phyloP scores from a whole-genome alignment of 2,113 vertebrate genomes.

The Odocoileus virginianus region DNA sequence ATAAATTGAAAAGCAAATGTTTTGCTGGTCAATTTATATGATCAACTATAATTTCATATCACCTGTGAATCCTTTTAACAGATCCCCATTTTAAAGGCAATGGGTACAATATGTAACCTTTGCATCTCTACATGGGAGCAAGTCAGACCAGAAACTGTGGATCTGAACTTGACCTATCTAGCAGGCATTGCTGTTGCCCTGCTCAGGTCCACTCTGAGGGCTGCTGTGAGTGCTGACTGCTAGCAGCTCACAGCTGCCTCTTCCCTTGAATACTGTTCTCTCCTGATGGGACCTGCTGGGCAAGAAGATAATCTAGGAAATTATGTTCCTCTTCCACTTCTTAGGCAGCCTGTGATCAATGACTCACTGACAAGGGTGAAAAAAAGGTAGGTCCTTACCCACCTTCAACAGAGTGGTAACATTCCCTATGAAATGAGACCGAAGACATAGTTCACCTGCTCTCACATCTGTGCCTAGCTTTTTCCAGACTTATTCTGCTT shows the following conservation, averaged over 20 bases:
- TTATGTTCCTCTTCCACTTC: background rate
- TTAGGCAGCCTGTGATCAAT: background rate
- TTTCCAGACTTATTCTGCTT: background rate
- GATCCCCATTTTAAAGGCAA: background rate
- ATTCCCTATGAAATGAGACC: background rate
- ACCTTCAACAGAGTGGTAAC: background rate
- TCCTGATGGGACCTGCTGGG: background rate
- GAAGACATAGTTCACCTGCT: background rate
- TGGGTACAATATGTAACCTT: background rate
- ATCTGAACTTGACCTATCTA: background rate
- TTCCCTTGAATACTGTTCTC: background rate
- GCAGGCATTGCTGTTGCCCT: background rate
- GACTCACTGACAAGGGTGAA: background rate
- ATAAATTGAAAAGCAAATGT: background rate
- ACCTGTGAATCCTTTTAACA: background rate
- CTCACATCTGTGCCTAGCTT: accelerated
- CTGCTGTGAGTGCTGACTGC: background rate
- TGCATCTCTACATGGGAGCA: background rate
- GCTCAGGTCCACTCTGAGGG: too few relatives aligned
- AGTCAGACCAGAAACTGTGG: background rate
- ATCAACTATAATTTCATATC: background rate
- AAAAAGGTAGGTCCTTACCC: background rate
- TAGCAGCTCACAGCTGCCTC: background rate
- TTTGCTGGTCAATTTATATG: background rate
- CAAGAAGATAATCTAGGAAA: background rate